phyloP scores from a whole-genome alignment of 2,113 vertebrate species.

The Heptranchias perlo region DNA sequence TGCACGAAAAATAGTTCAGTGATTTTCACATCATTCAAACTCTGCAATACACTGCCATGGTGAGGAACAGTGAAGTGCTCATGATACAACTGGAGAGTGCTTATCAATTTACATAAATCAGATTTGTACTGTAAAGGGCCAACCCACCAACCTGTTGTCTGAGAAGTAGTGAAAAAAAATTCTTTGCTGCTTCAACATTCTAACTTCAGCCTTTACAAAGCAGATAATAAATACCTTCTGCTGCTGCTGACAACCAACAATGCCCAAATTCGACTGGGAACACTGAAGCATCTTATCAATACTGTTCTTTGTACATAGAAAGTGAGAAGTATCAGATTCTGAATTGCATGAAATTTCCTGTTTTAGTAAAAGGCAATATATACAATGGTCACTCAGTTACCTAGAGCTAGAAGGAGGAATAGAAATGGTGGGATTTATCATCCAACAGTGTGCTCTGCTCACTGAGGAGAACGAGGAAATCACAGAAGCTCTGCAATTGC shows the following conservation, averaged over 20 bases:
- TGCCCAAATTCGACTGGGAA: constrained; percentile 71
- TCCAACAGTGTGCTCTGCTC: too few species aligned
- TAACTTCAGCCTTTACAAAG: constrained; percentile 74
- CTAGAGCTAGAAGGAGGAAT: constrained; percentile 81
- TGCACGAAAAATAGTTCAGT: constrained; percentile 81
- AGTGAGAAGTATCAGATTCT: constrained; percentile 76
- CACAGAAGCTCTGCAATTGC: constrained; percentile 62
- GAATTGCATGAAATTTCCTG: constrained; percentile 70
- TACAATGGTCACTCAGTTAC: constrained; percentile 91
- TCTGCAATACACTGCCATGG: constrained; percentile 76
- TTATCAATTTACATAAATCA: constrained; percentile 70
- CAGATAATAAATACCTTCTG: constrained; percentile 75
- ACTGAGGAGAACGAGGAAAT: constrained; percentile 67
- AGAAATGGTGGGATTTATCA: constrained; percentile 68
- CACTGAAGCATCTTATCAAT: constrained; percentile 81
- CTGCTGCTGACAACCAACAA: constrained; percentile 76
- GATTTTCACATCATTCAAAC: constrained; percentile 83
- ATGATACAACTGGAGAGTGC: constrained; percentile 74
- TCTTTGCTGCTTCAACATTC: constrained; percentile 78
- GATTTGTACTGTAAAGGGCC: constrained; percentile 72
- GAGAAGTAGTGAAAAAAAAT: constrained; percentile 81
- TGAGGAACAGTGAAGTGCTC: constrained; percentile 73
- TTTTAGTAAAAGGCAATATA: constrained; percentile 82
- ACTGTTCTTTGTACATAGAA: constrained; percentile 76
- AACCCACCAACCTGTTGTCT: constrained; percentile 56